Conservation (phyloP, 2,797 vertebrate genomes). For the Brotula barbata region DNA sequence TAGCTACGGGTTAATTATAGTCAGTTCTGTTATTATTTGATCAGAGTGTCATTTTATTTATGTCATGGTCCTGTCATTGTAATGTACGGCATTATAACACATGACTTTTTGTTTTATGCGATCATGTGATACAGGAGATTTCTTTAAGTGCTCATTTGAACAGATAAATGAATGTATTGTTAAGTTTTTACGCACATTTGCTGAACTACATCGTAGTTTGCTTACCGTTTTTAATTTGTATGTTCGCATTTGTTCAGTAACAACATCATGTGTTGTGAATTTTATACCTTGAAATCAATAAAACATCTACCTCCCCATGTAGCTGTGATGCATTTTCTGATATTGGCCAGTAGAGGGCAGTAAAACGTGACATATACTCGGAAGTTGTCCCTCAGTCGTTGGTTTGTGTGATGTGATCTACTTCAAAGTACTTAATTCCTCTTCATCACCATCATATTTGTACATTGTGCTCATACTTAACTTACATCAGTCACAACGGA, state of each 20-base stretch:
- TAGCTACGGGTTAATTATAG: no score
- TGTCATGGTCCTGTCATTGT: no score
- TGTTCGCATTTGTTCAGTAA: neutral
- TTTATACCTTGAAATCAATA: conserved; percentile 48
- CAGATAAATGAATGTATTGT: neutral
- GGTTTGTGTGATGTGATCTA: no score
- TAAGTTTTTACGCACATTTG: conserved; percentile 22
- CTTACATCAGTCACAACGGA: no score
- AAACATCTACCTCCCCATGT: conserved; percentile 13
- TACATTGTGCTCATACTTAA: no score
- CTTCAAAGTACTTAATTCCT: no score
- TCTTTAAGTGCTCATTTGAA: neutral
- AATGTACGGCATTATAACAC: no score
- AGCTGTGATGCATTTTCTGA: conserved; percentile 21
- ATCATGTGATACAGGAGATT: conserved; percentile 1
- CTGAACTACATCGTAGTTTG: conserved; percentile 10
- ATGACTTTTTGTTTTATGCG: neutral
- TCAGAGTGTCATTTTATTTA: neutral
- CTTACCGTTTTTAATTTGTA: neutral
- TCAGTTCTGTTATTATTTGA: conserved; percentile 6
- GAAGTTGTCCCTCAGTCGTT: no score
- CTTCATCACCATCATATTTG: no score
- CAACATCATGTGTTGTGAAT: conserved; percentile 21
- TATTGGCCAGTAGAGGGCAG: conserved; percentile 56
- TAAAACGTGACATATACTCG: neutral